Conservation (phyloP, 2,888 invertebrate genomes). For the Abscondita cerata region DNA sequence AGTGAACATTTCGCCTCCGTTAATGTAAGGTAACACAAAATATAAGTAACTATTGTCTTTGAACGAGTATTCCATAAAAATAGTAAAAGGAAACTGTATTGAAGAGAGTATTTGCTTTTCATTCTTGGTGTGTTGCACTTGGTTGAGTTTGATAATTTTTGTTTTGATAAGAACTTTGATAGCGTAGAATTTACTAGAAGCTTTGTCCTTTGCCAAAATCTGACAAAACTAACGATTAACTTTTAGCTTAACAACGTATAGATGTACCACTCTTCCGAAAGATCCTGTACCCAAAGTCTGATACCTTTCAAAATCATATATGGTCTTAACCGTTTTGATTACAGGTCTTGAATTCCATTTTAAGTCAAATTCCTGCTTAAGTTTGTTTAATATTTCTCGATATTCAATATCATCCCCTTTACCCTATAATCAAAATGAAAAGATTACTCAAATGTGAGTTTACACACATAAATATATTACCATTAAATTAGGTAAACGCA, state of each 20-base stretch:
- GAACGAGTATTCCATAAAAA: conserved; percentile 82
- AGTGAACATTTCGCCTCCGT: conserved; percentile 88
- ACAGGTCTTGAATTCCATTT: conserved; percentile 59
- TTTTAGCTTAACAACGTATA: background rate
- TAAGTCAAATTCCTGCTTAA: conserved; percentile 64
- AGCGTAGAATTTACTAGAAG: conserved; percentile 71
- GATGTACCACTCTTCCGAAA: conserved; percentile 81
- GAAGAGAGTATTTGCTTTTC: conserved; percentile 90
- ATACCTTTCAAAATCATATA: conserved; percentile 71
- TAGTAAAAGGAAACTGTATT: conserved; percentile 86
- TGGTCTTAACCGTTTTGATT: conserved; percentile 41
- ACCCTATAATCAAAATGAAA: background rate
- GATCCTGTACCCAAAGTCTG: conserved; percentile 90
- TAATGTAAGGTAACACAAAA: conserved; percentile 82
- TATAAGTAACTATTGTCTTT: conserved; percentile 87
- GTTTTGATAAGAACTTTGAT: conserved; percentile 90
- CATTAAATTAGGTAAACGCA: no score
- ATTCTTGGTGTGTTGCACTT: conserved; percentile 86
- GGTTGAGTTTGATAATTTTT: conserved; percentile 85
- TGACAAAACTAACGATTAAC: conserved; percentile 25
- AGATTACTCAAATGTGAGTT: background rate
- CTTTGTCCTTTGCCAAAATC: conserved; percentile 67
- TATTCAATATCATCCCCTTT: conserved; percentile 45
- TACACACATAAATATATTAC: no score
- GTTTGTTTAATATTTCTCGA: conserved; percentile 59